Base-by-base conservation (phyloP, 1,140 invertebrate species). In the Sitobion miscanthi region DNA sequence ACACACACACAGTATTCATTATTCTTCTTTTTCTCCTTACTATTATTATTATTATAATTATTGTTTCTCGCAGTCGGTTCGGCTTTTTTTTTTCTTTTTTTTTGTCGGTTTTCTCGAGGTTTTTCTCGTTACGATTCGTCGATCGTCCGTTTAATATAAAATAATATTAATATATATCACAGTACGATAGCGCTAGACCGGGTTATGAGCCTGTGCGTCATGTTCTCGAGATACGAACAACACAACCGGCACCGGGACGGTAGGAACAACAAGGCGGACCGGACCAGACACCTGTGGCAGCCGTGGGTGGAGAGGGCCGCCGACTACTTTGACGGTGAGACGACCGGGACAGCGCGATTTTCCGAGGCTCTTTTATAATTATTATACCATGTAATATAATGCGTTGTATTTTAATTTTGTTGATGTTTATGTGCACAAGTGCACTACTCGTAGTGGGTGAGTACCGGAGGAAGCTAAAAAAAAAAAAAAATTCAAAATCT, bases 241-340 rank as follows among this genome's bases (percentile, higher is more conserved):
- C 77, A 85, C 23, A n/a, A n/a, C 35, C 23, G n/a, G 3, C 77
- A 83, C 82, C 89, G 89, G 89, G 91, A 93, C 49, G 91, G 49
- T 45, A 52, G 82, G 49, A 93, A 93, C 91, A 93, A 93, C 77
- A 93, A 85, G 35, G 91, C 82, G 82, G 91, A 93, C 82, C 52
- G 91, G 47, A 93, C 82, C 91, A 54, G 91, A 57, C 91, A 93
- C 91, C 35, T 93, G 82, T 93, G 91, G 91, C 91, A 93, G 49
- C 91, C 91, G 47, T 93, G 91, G 91, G 91, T 93, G 52, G 91
- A 93, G 30, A 93, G 91, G n/a, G 91, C 77, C 23, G 82, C 20
- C 35, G 91, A 25, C 30, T 45, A 62, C 54, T 42, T 90, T 45
- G 54, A 90, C 57, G 54, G 88, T 90, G 88, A 90, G 88, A 57